phyloP scores from a whole-genome alignment of 2,888 invertebrate species.

The Tribolium freemani region DNA sequence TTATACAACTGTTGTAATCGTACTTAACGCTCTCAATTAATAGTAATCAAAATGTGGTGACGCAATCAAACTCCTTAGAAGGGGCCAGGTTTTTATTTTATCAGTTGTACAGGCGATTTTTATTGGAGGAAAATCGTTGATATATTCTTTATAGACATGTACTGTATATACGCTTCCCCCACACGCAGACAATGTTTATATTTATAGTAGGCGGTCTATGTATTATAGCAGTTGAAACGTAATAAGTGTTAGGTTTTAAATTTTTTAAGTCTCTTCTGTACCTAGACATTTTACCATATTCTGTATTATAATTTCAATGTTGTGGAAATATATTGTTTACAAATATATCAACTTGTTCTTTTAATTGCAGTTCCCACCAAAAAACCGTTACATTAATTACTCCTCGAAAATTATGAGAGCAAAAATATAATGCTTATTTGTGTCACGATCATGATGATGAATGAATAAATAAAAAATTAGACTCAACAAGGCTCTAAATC shows the following conservation, averaged over 20 bases:
- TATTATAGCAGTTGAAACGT: slow-evolving; percentile 48
- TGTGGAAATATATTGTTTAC: slow-evolving; percentile 50
- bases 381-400: too few species aligned
- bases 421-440: too few species aligned
- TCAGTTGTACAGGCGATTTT: slow-evolving; percentile 23
- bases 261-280: slow-evolving; percentile 46
- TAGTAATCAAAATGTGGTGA: slow-evolving; percentile 29
- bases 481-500: too few species aligned
- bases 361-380: too few species aligned
- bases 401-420: too few species aligned
- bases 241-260: slow-evolving; percentile 47
- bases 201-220: slow-evolving; percentile 49
- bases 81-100: slow-evolving; percentile 30
- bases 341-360: not conserved
- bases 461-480: too few species aligned
- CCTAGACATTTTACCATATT: slow-evolving; percentile 45
- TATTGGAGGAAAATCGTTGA: slow-evolving; percentile 6
- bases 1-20: slow-evolving; percentile 10
- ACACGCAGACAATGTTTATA: slow-evolving; percentile 38
- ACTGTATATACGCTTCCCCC: slow-evolving; percentile 48
- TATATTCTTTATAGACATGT: slow-evolving; percentile 38
- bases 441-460: too few species aligned
- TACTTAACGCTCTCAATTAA: slow-evolving; percentile 10
- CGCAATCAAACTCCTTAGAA: slow-evolving; percentile 39
- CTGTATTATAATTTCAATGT: slow-evolving; percentile 53